Evolutionary conservation across 2,113 vertebrate species (phyloP), one percentile per base, ranked within the genome.

Genomic region (Micronycteris hirsuta): DNA sequence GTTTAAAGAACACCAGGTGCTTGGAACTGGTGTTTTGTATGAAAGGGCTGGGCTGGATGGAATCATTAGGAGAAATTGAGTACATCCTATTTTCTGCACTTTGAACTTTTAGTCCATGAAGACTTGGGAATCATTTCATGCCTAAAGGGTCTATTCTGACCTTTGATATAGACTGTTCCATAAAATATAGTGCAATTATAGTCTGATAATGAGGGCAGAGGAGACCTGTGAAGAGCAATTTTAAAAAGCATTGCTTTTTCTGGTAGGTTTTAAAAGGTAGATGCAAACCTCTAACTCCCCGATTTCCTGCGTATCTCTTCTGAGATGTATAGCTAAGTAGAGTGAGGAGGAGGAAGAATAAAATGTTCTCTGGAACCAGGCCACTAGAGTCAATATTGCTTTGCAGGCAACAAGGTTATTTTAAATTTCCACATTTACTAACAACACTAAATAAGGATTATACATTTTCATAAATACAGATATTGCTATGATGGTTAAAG

Each of bases 381-480:
- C 15, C 85, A 63, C 15, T 68, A 33, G 6, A 71, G 16, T 61
- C 33, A 86, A 38, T 2, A 4, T 17, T 85, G 47, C 19, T 80
- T 85, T 70, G 26, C 28, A 86, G 24, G 67, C 58, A 80, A 89
- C 52, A 68, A 86, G 65, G 67, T 85, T 86, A 89, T 70, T 49
- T 97, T 94, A 76, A 89, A 74, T 89, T 70, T 68, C 71, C 74
- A 43, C 71, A 87, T 73, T 95, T 91, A 71, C 54, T 38, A 88
- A 33, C 63, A 84, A 88, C 12, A 5, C 54, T 67, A 65, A 87
- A 81, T 36, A 92, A 81, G n/a, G 14, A 43, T 71, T 84, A 33
- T 73, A 7, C 33, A 36, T 82, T 86, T 95, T 76, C 41, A 77
- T 43, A 87, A 70, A 77, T 47, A 38, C 31, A 68, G 13, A 91